A percentile compares a stretch with the other conserved stretches of the same genome.
These are phyloP conservation scores for Macaria notata DNA, from an alignment of 2,888 invertebrate species.

Conservation along the genomic window DNA sequence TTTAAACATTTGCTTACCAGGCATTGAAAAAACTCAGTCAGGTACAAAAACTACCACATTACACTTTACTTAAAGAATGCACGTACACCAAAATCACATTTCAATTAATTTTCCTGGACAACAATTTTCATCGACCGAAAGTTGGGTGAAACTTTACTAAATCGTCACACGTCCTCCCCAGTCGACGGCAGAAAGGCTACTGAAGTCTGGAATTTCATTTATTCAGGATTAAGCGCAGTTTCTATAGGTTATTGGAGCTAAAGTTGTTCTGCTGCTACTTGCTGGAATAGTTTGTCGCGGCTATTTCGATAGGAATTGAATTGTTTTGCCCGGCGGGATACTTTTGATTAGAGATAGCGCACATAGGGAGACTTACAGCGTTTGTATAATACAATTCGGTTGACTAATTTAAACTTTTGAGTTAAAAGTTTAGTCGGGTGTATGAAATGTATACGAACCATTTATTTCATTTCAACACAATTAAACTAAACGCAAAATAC, in stretches of 20 bases:
- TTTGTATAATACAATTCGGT: too few relatives aligned
- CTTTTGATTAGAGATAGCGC: conserved; percentile 6
- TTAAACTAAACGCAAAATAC: too few relatives aligned
- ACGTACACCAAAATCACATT: conserved; percentile 7
- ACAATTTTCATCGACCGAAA: conserved; percentile 14
- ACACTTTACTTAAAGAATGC: conserved; percentile 20
- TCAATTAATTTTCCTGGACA: not conserved
- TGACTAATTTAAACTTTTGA: too few relatives aligned
- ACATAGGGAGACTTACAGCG: too few relatives aligned
- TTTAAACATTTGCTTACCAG: conserved; percentile 37
- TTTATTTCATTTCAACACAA: too few relatives aligned
- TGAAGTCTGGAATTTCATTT: conserved; percentile 14
- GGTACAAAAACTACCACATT: conserved; percentile 39
- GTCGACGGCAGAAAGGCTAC: conserved; percentile 21
- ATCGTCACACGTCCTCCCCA: conserved; percentile 19
- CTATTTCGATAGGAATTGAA: conserved; percentile 5
- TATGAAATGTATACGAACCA: too few relatives aligned
- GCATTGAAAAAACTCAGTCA: conserved; percentile 41
- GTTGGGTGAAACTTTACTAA: conserved; percentile 12
- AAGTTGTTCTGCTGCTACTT: not conserved
- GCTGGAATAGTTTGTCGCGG: conserved; percentile 4
- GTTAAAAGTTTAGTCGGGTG: too few relatives aligned
- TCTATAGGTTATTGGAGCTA: conserved; percentile 1
- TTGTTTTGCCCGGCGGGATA: conserved; percentile 14
- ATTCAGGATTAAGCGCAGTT: conserved; percentile 15